phyloP scores from a whole-genome alignment of 2,113 vertebrate genomes.

The Pygoscelis adeliae region DNA sequence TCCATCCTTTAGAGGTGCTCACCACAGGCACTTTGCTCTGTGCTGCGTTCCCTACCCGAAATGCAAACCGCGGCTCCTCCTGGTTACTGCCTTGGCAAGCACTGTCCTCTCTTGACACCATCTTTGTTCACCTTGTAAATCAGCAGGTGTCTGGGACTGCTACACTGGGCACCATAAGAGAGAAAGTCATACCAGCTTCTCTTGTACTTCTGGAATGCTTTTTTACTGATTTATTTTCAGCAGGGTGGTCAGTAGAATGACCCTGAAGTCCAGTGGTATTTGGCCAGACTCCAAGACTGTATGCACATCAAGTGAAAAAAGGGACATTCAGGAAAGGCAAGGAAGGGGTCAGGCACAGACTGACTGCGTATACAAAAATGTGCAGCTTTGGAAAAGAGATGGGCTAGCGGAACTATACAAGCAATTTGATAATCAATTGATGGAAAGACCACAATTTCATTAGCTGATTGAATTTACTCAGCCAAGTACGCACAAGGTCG shows the following conservation, averaged over 20 bases:
- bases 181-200: background rate
- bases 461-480: conserved; percentile 35
- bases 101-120: background rate
- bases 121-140: background rate
- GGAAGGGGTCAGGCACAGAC: background rate
- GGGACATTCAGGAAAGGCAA: background rate
- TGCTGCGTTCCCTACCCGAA: background rate
- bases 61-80: background rate
- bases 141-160: background rate
- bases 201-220: background rate
- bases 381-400: background rate
- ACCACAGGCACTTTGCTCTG: background rate
- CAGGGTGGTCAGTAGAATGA: background rate
- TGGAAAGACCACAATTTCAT: background rate
- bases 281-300: background rate
- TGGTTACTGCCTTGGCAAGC: background rate
- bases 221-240: background rate
- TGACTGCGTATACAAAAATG: background rate
- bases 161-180: background rate
- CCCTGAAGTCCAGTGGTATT: background rate
- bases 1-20: background rate
- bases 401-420: background rate
- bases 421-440: background rate
- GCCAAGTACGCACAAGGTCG: background rate
- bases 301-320: background rate